Conservation (phyloP, 1,140 invertebrate genomes). For the Listronotus bonariensis region DNA sequence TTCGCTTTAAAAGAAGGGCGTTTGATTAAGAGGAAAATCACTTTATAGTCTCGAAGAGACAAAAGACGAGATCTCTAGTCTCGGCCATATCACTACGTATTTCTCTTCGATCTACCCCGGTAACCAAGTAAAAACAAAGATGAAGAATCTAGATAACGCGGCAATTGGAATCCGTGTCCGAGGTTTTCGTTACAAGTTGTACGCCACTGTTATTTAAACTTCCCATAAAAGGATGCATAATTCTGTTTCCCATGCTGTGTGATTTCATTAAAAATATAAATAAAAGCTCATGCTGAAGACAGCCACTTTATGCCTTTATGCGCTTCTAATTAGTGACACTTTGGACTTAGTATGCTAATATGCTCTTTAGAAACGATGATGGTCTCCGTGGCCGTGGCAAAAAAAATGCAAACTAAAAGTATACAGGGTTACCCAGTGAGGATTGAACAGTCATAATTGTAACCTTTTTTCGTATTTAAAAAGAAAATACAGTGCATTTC, state of each 20-base stretch:
- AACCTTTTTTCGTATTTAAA: no score
- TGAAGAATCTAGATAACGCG: constrained; percentile 43
- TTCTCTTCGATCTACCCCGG: background rate
- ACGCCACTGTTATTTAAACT: constrained; percentile 52
- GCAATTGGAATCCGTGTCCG: constrained; percentile 52
- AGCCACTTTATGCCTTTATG: constrained; percentile 41
- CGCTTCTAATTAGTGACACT: constrained; percentile 40
- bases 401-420: background rate
- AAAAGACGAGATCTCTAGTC: no score
- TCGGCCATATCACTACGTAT: no score
- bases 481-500: no score
- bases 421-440: no score
- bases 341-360: constrained; percentile 13
- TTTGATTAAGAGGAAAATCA: no score
- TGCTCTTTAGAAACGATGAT: background rate
- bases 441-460: no score
- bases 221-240: constrained; percentile 48
- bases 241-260: constrained; percentile 48
- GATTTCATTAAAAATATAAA: constrained; percentile 46
- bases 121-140: constrained; percentile 36
- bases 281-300: constrained; percentile 34
- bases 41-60: no score
- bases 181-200: constrained; percentile 51
- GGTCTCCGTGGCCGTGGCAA: constrained; percentile 4
- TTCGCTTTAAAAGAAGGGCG: no score